Evolutionary conservation across 2,113 vertebrate genomes (phyloP), one percentile per base, ranked within the genome.

Genomic region (Telmatochromis brachygnathus): DNA sequence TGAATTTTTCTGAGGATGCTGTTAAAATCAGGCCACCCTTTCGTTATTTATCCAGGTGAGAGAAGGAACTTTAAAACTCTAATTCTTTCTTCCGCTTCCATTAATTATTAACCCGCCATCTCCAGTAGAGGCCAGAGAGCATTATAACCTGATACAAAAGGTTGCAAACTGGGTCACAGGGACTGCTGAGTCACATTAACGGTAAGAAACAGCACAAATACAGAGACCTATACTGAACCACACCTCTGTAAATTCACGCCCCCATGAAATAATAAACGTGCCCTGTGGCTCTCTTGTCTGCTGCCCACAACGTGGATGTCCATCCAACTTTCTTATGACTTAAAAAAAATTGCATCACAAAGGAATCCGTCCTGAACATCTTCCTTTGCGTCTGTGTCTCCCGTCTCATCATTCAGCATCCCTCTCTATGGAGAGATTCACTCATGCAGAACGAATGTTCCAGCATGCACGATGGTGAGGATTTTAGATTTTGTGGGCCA

Each of bases 81-180:
- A n/a, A 73, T 86, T 81, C 79, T 54, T 65, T 73, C 17, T 86
- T 88, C 23, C 77, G 8, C 35, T 28, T 45, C 33, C 51, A 87
- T 94, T 56, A 94, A 94, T 91, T 62, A 91, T 94, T 90, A 86
- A 92, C 45, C 8, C 4, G 3, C n/a, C 75, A 21, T 86, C 65
- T 81, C 47, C 33, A 58, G 8, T 11, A 54, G 26, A 87, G 47
- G 56, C 23, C 23, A 17, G 15, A 45, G 49, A 79, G 42, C 47
- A 42, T 37, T 33, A 33, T 8, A 55, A 33, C 19, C 47, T 7
- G 13, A 86, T 82, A 55, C 45, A 80, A 28, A 88, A 82, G 37
- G 53, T 79, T n/a, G 39, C 30, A 68, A 88, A 90, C 21, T 87
- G 56, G 87, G 83, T 89, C 90, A 86, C 33, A 17, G 80, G 6